These are phyloP conservation scores for Cryptocheilus praepositus DNA, from an alignment of 2,888 invertebrate genomes.

Conservation along the genomic window DNA sequence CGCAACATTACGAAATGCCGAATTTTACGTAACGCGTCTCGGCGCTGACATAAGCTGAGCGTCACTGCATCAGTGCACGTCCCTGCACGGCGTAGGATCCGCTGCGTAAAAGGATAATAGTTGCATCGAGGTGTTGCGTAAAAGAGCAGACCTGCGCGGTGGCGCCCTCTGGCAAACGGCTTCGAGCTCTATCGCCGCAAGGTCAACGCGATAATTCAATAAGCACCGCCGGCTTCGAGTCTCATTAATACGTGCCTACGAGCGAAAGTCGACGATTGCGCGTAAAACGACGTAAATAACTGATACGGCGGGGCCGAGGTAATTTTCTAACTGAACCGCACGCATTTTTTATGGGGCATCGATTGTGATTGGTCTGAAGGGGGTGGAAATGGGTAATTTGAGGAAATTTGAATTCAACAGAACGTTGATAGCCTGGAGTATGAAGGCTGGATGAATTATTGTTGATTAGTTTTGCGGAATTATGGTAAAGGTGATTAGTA, in stretches of 20 bases:
- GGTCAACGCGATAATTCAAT: constrained; percentile 42
- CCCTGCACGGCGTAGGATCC: constrained; percentile 18
- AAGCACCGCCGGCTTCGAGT: constrained; percentile 42
- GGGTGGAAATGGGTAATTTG: too few species aligned
- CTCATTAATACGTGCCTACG: constrained; percentile 25
- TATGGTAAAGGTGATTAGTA: too few species aligned
- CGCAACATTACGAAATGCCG: constrained; percentile 41
- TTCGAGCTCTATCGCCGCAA: constrained; percentile 23
- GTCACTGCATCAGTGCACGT: constrained; percentile 28
- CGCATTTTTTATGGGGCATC: too few species aligned
- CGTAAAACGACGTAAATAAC: too few species aligned
- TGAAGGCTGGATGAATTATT: too few species aligned
- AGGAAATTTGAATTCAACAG: too few species aligned
- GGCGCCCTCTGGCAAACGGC: constrained; percentile 35
- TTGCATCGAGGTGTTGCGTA: constrained; percentile 35
- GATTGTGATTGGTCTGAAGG: too few species aligned
- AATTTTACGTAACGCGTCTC: constrained; percentile 42
- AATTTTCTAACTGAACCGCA: too few species aligned
- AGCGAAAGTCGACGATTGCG: too few species aligned
- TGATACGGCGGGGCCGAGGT: too few species aligned
- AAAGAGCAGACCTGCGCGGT: constrained; percentile 38
- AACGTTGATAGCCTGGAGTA: too few species aligned
- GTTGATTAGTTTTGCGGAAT: too few species aligned
- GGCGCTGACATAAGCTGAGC: constrained; percentile 17
- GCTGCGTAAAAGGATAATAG: constrained; percentile 45